Conservation (phyloP, 2,888 invertebrate genomes). For the Erynnis tages region DNA sequence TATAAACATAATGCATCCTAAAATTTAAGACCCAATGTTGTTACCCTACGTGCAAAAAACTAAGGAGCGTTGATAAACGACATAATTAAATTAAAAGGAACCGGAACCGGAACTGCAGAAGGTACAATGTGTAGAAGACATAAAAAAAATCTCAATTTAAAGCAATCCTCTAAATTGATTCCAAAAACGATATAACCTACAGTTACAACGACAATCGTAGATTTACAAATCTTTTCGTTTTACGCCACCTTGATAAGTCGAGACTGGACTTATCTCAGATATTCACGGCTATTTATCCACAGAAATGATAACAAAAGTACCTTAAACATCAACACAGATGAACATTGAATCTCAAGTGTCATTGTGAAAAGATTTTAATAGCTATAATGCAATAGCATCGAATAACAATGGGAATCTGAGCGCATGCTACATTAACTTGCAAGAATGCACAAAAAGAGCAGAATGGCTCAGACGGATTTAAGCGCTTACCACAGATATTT, state of each 20-base stretch:
- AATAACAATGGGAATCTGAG: neutral
- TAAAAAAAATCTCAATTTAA: no score
- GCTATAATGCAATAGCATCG: neutral
- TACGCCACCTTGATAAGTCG: neutral
- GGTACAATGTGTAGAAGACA: no score
- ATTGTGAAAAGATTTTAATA: neutral
- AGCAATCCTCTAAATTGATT: no score
- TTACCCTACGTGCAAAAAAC: no score
- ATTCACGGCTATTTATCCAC: neutral
- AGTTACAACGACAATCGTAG: no score
- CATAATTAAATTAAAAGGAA: constrained; percentile 62
- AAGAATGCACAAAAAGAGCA: constrained; percentile 24
- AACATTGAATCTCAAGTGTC: neutral
- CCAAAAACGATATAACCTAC: no score
- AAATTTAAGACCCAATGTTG: no score
- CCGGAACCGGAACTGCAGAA: no score
- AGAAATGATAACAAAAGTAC: neutral
- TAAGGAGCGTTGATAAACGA: constrained; percentile 39
- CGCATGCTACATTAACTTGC: constrained; percentile 30
- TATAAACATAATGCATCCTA: no score
- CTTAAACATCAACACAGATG: neutral
- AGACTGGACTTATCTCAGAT: neutral
- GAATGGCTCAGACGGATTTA: constrained; percentile 5
- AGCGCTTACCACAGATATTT: neutral
- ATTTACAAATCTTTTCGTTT: neutral